phyloP scores from a whole-genome alignment of 2,113 vertebrate species.

The Paradisaea rubra region DNA sequence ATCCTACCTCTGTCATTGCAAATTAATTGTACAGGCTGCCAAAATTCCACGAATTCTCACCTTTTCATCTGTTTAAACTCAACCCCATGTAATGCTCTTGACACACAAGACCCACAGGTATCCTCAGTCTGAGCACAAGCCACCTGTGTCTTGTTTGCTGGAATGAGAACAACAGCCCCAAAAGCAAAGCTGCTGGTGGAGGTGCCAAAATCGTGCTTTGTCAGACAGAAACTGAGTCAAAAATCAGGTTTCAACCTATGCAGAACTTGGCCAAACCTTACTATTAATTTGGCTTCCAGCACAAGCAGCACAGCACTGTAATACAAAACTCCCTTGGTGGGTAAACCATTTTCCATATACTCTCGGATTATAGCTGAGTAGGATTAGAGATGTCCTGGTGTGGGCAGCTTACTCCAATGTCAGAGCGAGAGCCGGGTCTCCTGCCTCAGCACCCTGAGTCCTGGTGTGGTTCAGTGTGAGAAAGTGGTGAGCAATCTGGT shows the following conservation, averaged over 20 bases:
- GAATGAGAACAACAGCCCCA: neutral
- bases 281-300: constrained; percentile 4
- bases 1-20: neutral
- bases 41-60: neutral
- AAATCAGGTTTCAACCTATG: neutral
- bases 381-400: neutral
- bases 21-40: neutral
- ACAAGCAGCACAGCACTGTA: neutral
- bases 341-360: neutral
- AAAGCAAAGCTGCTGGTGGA: neutral
- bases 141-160: neutral
- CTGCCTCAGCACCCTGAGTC: neutral
- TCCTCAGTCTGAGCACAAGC: neutral
- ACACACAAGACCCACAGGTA: neutral
- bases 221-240: neutral
- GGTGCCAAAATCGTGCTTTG: neutral
- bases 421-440: rapidly evolving
- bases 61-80: neutral
- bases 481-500: neutral
- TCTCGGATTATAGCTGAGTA: neutral
- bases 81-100: neutral
- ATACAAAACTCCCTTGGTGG: neutral
- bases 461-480: neutral
- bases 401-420: neutral
- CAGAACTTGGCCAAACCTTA: neutral